Percentiles rank a stretch among this genome's conserved stretches.
Conservation (phyloP, 2,113 vertebrate species). For the Xenopus laevis region DNA sequence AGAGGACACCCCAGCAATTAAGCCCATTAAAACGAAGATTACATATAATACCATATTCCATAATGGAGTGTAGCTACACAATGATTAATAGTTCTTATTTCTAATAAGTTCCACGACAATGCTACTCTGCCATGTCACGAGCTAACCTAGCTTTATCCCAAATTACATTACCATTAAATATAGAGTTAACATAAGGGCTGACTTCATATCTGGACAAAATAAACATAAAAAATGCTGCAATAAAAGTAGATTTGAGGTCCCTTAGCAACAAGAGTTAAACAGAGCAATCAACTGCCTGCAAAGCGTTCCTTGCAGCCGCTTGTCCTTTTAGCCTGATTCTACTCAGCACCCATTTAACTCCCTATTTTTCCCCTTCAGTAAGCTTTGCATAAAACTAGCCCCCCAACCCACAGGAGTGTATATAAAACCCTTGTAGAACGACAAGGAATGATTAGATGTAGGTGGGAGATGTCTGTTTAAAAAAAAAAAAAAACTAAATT, state of each 20-base stretch:
- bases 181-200: too few relatives aligned
- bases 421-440: constrained; percentile 79
- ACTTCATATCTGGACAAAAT: too few relatives aligned
- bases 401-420: constrained; percentile 80
- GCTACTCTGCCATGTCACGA: too few relatives aligned
- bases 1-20: too few relatives aligned
- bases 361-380: constrained; percentile 63
- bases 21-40: too few relatives aligned
- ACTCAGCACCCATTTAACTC: constrained; percentile 59
- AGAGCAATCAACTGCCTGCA: constrained; percentile 49
- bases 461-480: constrained; percentile 84
- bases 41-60: too few relatives aligned
- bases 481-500: constrained; percentile 91
- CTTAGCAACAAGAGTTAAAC: constrained; percentile 46
- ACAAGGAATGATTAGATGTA: constrained; percentile 89
- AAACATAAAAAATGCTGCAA: too few relatives aligned
- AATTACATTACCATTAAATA: constrained; percentile 62
- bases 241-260: constrained; percentile 37
- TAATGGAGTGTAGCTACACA: too few relatives aligned
- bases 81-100: too few relatives aligned
- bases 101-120: too few relatives aligned
- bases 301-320: constrained; percentile 51
- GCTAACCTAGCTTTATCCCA: too few relatives aligned
- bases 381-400: constrained; percentile 73
- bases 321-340: constrained; percentile 53